Conservation (phyloP, 1,140 invertebrate species). For the Aphis craccivora region DNA sequence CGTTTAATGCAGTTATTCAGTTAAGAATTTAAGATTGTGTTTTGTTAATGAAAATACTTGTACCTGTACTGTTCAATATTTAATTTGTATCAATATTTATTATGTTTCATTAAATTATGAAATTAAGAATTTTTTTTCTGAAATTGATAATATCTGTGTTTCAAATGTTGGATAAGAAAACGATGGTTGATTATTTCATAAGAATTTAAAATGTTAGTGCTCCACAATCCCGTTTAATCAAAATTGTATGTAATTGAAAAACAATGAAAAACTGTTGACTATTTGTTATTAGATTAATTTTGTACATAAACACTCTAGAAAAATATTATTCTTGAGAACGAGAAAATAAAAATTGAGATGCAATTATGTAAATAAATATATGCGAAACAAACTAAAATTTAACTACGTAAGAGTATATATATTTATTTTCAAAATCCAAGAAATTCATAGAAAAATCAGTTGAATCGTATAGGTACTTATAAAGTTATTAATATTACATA, state of each 20-base stretch:
- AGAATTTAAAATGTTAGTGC: neutral
- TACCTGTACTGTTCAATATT: neutral
- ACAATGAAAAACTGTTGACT: neutral
- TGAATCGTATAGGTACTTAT: neutral
- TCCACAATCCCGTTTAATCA: neutral
- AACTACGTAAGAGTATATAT: neutral
- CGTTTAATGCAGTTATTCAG: neutral
- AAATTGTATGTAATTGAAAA: neutral
- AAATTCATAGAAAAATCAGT: neutral
- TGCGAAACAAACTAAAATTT: neutral
- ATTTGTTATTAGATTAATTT: neutral
- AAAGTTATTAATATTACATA: neutral
- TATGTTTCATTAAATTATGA: neutral
- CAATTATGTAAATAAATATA: neutral
- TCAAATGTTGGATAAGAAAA: too few species aligned
- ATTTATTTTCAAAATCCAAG: neutral
- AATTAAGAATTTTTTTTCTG: too few species aligned
- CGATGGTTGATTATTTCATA: too few species aligned
- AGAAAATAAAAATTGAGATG: neutral
- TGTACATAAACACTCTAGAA: neutral
- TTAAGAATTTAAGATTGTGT: neutral
- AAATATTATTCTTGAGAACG: neutral
- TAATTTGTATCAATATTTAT: neutral
- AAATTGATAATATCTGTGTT: too few species aligned
- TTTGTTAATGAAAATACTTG: neutral